phyloP scores from a whole-genome alignment of 2,113 vertebrate genomes.

The Bufo gargarizans region DNA sequence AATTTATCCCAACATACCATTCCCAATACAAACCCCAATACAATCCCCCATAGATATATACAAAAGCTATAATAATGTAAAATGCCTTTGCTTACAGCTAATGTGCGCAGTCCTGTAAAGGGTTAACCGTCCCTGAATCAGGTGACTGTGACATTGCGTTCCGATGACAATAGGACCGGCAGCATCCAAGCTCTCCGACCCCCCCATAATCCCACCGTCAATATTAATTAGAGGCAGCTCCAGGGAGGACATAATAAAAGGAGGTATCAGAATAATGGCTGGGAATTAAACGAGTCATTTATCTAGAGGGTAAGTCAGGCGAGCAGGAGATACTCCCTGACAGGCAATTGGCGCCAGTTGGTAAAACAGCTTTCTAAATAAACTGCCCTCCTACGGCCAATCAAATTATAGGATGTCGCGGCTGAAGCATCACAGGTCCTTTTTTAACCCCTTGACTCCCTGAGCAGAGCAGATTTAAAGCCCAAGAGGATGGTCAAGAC shows the following conservation, averaged over 20 bases:
- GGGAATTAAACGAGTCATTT: conserved; percentile 56
- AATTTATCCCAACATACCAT: too few relatives aligned
- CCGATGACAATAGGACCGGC: conserved; percentile 43
- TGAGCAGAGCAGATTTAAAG: background rate
- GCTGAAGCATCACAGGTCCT: background rate
- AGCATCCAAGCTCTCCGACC: conserved; percentile 2
- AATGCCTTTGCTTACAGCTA: background rate
- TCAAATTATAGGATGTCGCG: conserved; percentile 34
- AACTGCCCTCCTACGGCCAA: conserved; percentile 46
- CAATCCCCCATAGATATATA: too few relatives aligned
- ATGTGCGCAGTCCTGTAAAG: background rate
- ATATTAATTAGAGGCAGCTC: conserved; percentile 54
- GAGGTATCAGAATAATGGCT: conserved; percentile 51
- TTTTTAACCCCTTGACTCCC: background rate
- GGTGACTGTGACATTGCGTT: conserved; percentile 31
- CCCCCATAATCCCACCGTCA: conserved; percentile 46
- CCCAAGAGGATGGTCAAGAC: too few relatives aligned
- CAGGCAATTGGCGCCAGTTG: conserved; percentile 44
- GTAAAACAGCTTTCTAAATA: conserved; percentile 49
- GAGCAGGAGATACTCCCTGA: conserved; percentile 51
- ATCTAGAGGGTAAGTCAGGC: conserved; percentile 46
- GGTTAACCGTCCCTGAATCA: conserved; percentile 11
- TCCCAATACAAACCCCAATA: too few relatives aligned
- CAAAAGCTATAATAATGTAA: background rate
- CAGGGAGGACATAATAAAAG: conserved; percentile 46